Evolutionary conservation across 1,140 invertebrate species (phyloP).

Genomic region (Philopotamus ludificatus): DNA sequence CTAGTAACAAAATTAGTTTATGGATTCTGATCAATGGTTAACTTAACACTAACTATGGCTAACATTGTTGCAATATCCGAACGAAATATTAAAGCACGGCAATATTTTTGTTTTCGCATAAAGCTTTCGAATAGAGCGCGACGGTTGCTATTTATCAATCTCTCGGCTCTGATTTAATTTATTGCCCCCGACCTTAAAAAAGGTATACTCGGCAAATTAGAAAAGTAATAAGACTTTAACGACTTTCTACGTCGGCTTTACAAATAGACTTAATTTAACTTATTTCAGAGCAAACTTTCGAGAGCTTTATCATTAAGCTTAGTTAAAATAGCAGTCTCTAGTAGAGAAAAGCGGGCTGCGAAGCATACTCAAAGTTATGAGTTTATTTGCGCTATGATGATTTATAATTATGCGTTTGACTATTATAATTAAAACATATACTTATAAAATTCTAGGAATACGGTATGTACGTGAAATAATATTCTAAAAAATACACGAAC

Average conservation of each 20-base stretch:
- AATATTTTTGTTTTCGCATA: no score
- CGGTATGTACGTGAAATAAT: not conserved
- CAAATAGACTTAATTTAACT: constrained; percentile 30
- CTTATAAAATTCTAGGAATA: not conserved
- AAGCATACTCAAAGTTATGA: not conserved
- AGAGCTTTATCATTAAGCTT: constrained; percentile 18
- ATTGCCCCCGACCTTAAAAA: constrained; percentile 5
- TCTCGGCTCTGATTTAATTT: constrained; percentile 23
- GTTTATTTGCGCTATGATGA: not conserved
- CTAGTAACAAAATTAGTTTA: no score
- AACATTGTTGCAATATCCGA: no score
- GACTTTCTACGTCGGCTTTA: constrained; percentile 26
- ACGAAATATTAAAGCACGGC: no score
- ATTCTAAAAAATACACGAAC: not conserved
- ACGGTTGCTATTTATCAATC: no score
- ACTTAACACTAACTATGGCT: no score
- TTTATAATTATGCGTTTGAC: not conserved
- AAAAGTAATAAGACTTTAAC: constrained; percentile 32
- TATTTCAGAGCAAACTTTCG: constrained; percentile 20
- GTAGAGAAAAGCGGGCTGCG: not conserved
- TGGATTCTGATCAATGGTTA: no score
- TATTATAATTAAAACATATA: not conserved
- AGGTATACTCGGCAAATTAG: constrained; percentile 22
- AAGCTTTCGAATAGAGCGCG: no score
- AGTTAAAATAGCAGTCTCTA: constrained; percentile 14